Evolutionary conservation across 2,888 invertebrate species (phyloP), one percentile per base, ranked within the genome.

Genomic region (Drosophila nr. perissopoda): DNA sequence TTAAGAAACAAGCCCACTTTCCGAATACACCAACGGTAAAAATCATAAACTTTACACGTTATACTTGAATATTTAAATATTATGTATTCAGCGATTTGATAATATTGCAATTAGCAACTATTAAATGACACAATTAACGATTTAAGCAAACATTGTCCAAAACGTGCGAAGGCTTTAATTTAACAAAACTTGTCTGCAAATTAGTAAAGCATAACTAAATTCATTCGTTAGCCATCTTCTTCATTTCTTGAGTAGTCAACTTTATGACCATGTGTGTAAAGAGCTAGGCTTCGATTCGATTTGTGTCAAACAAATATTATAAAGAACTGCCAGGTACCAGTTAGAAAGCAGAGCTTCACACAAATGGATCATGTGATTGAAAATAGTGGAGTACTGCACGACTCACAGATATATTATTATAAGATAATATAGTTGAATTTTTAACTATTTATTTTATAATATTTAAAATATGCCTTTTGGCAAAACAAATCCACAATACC

Each of bases 1-100:
- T 36, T 40, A n/a, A 62, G 74, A 79, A 82, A 84, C 83, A 83
- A 88, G 85, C 83, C 85, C 88, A 83, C 77, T 79, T 83, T 82
- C 77, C 62, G 56, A 34, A 59, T 42, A 62, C 52, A 54, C 31
- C 61, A 68, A 61, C 34, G 67, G 54, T 64, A 63, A 70, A 52
- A 52, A n/a, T 21, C 29, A 58, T 27, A 53, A 57, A 29, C 1
- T 11, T 36, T 25, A 27, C 36, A 51, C 25, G 18, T 29, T 61
- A 40, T 25, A 49, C 33, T 27, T 40, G 11, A 48, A 38, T 56
- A 18, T 49, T 59, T 7, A 5, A 38, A 59, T n/a, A 38, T 51
- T 67, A 40, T 70, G 63, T 58, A 48, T 66, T 66, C 52, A 16
- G 21, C 36, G 52, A 29, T 57, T 48, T 58, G 29, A 25, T 52